Percentiles rank a stretch among this genome's conserved stretches.
Evolutionary conservation across 2,797 vertebrate genomes (phyloP).

Genomic region (Thamnophis elegans): DNA sequence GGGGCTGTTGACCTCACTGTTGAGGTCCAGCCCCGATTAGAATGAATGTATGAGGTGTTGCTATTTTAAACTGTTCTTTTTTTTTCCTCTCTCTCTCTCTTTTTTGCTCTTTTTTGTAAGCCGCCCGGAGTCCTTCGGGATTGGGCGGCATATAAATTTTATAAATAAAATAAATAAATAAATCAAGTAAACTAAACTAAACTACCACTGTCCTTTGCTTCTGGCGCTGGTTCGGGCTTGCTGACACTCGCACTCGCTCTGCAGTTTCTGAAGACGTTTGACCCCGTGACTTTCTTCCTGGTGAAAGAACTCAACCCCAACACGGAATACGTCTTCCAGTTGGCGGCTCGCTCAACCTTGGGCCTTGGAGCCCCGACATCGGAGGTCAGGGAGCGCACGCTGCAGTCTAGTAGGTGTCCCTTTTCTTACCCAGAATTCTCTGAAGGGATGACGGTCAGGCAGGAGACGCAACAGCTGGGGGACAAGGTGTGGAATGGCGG

Average conservation of each 20-base stretch:
- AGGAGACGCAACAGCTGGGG: constrained; percentile 60
- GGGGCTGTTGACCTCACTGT: no score
- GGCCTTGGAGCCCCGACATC: constrained; percentile 96
- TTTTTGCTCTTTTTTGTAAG: no score
- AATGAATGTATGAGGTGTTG: no score
- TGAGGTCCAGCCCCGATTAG: no score
- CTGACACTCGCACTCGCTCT: background rate
- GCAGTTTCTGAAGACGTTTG: constrained; percentile 88
- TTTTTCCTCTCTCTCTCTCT: no score
- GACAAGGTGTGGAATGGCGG: constrained; percentile 32
- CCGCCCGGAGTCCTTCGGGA: no score
- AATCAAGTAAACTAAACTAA: no score
- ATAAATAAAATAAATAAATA: no score
- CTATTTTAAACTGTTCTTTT: no score
- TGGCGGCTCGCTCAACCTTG: constrained; percentile 91
- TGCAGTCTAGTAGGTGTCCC: constrained; percentile 98
- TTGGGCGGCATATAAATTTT: no score
- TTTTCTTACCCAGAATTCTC: constrained; percentile 61
- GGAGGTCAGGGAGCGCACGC: constrained; percentile 89
- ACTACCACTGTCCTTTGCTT: constrained; percentile 18
- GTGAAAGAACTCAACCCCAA: constrained; percentile 91
- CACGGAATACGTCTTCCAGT: constrained; percentile 91
- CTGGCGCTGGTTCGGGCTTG: background rate
- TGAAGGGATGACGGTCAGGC: constrained; percentile 57
- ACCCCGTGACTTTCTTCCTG: constrained; percentile 82